Evolutionary conservation across 2,888 invertebrate genomes (phyloP).

Genomic region (Aphodius granarius): DNA sequence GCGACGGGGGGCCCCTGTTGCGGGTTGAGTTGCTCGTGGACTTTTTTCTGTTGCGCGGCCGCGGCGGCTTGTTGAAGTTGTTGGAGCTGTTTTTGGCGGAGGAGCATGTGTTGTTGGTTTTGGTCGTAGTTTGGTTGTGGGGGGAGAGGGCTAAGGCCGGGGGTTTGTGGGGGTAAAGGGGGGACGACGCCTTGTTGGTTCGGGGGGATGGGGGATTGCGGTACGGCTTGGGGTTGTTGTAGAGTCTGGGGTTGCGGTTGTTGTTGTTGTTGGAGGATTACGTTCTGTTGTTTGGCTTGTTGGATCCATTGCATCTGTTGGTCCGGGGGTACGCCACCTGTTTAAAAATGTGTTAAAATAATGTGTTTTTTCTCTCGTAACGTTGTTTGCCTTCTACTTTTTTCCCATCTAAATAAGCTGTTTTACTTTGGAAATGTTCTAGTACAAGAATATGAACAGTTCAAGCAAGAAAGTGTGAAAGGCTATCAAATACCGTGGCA

Average conservation of each 20-base stretch:
- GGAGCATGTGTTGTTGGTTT: slow-evolving; percentile 47
- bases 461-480: no score
- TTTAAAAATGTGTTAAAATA: neutral
- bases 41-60: slow-evolving; percentile 44
- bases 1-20: slow-evolving; percentile 11
- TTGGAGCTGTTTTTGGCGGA: slow-evolving; percentile 60
- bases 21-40: slow-evolving; percentile 23
- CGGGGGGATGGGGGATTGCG: slow-evolving; percentile 29
- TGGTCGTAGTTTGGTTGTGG: slow-evolving; percentile 43
- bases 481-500: no score
- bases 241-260: slow-evolving; percentile 50
- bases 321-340: slow-evolving; percentile 51
- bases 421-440: no score
- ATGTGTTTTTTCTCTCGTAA: neutral
- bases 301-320: slow-evolving; percentile 55
- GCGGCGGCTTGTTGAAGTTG: slow-evolving; percentile 64
- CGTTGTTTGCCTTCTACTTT: no score
- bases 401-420: no score
- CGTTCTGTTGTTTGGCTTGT: slow-evolving; percentile 52
- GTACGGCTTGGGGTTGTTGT: slow-evolving; percentile 21
- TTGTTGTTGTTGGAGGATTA: slow-evolving; percentile 49
- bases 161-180: slow-evolving; percentile 33
- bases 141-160: slow-evolving; percentile 50
- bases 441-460: no score
- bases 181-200: neutral